Evolutionary conservation across 2,113 vertebrate species (phyloP), one percentile per base, ranked within the genome.

Genomic region (Conger conger): DNA sequence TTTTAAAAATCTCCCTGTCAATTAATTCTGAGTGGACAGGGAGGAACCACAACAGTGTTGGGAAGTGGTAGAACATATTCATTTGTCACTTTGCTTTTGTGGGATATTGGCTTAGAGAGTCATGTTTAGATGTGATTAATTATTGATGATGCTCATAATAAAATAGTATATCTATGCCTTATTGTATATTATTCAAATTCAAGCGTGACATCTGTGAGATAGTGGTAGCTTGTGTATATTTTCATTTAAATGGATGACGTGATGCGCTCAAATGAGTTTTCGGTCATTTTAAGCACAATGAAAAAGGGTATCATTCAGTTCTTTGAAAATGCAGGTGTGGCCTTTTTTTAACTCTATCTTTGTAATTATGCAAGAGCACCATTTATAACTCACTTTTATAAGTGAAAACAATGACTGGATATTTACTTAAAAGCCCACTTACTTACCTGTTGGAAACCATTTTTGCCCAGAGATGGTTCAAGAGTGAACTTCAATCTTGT

Each of bases 401-500:
- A 30, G 27, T 27, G 36, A 30, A 76, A 76, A 86, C 73, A 60
- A 40, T 76, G 54, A 9, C 3, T 38, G 57, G 18, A 27, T 27
- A 63, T 63, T 3, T 63, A 63, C 57, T 23, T 20, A 63, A 63
- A 20, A 63, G 8, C 20, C 18, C n/a, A 40, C n/a, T n/a, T 54
- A 73, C 87, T 95, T 94, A 99, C 98, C 97, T 99, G 98, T 91
- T 99, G 98, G 96, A 99, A 99, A 83, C 98, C 98, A 92, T 98
- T 98, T 90, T 99, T 97, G 86, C 97, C 97, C 90, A 99, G 90
- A 57, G 96, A 98, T 1, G 98, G 98, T 82, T 99, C 97, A 84
- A 99, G 96, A 87, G 98, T 99, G 84, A 99, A 99, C 92, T 99
- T 99, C 93, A 99, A 92, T 89, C 98, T 97, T 23, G 97, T 99